A percentile compares a stretch with the other conserved stretches of the same genome.
Conservation (phyloP, 1,140 invertebrate species). For the Plectrocnemia conspersa region DNA sequence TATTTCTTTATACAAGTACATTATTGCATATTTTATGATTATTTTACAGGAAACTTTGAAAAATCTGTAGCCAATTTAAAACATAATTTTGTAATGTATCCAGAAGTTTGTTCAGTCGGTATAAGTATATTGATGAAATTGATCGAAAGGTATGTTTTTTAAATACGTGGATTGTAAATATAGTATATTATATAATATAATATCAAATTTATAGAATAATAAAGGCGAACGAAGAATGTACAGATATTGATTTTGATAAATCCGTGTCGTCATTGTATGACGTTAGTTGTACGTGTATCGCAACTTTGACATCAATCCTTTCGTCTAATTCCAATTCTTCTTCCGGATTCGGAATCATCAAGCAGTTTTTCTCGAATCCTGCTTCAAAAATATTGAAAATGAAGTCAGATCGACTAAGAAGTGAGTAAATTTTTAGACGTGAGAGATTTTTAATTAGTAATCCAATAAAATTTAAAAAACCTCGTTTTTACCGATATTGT, state of each 20-base stretch:
- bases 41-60: conserved; percentile 3
- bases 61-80: conserved; percentile 9
- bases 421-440: conserved; percentile 10
- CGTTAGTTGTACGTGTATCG: conserved; percentile 22
- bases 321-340: conserved; percentile 21
- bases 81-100: conserved; percentile 47
- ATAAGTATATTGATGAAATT: conserved; percentile 58
- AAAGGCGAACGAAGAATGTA: conserved; percentile 1
- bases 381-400: conserved; percentile 17
- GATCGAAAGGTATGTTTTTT: conserved; percentile 48
- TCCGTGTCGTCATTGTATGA: conserved; percentile 2
- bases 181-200: too few species aligned
- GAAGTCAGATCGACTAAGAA: conserved; percentile 19
- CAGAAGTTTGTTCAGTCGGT: conserved; percentile 56
- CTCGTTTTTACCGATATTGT: too few species aligned
- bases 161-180: background rate
- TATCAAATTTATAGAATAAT: conserved; percentile 27
- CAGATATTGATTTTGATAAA: background rate
- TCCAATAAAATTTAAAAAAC: too few species aligned
- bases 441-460: too few species aligned
- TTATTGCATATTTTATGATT: background rate
- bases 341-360: conserved; percentile 22
- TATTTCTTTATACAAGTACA: background rate
- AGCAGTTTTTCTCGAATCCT: conserved; percentile 22
- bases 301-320: conserved; percentile 15